Evolutionary conservation across 2,888 invertebrate genomes (phyloP).

Genomic region (Oscheius onirici): DNA sequence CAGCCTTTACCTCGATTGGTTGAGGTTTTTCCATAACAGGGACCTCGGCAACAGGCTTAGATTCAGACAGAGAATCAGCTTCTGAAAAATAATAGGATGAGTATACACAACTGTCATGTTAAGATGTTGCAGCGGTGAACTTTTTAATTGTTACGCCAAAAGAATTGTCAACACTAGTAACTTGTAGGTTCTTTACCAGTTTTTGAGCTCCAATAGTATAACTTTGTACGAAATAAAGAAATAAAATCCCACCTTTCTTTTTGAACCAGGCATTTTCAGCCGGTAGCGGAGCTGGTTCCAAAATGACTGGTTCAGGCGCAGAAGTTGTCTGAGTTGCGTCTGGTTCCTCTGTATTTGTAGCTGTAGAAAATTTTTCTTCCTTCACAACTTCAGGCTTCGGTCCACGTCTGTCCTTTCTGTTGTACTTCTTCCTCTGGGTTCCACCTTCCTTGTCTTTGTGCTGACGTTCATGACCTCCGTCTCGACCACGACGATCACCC

Average conservation of each 20-base stretch:
- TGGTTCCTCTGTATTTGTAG: neutral
- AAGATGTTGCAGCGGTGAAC: no score
- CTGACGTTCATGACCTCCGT: neutral
- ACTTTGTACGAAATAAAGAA: constrained; percentile 1
- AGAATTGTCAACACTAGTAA: no score
- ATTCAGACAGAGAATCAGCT: neutral
- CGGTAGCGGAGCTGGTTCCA: constrained; percentile 60
- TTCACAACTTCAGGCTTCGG: constrained; percentile 29
- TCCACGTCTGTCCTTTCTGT: constrained; percentile 33
- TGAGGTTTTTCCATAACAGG: neutral
- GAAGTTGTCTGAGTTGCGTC: neutral
- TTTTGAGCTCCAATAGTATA: no score
- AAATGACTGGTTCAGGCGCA: constrained; percentile 32
- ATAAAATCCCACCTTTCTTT: constrained; percentile 35
- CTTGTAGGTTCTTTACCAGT: no score
- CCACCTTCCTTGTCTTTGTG: neutral
- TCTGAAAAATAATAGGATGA: no score
- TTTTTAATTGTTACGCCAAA: no score
- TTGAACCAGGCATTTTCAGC: constrained; percentile 63
- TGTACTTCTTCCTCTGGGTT: constrained; percentile 36
- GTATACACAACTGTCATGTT: neutral
- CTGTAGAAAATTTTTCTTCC: neutral
- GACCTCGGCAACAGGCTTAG: neutral
- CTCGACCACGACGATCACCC: constrained; percentile 15
- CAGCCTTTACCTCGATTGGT: neutral